phyloP scores from a whole-genome alignment of 2,797 vertebrate genomes.

The Cryptoprocta ferox region DNA sequence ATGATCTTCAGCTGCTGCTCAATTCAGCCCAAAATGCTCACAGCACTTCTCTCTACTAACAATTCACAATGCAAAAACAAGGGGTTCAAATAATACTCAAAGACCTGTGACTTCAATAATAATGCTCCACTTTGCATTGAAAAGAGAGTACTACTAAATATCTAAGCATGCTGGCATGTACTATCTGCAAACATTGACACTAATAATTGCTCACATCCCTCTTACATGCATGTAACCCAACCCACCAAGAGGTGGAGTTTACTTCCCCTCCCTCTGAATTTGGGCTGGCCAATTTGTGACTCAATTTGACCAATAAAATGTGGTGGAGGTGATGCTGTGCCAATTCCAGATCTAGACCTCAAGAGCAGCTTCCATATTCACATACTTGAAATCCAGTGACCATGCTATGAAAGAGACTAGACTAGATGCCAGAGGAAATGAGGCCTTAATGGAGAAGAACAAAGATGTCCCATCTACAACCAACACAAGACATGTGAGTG shows the following conservation, averaged over 20 bases:
- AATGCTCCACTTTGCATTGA: not conserved
- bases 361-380: not conserved
- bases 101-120: not conserved
- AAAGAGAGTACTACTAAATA: not conserved
- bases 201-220: not conserved
- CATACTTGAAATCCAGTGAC: not conserved
- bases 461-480: not conserved
- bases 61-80: slow-evolving; percentile 37
- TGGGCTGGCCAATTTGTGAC: not conserved
- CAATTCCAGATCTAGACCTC: not conserved
- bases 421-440: not conserved
- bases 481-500: not conserved
- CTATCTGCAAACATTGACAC: not conserved
- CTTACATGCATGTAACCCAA: not conserved
- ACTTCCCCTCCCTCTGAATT: not conserved
- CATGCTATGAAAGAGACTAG: not conserved
- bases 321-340: not conserved
- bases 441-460: not conserved
- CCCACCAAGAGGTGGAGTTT: not conserved
- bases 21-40: not conserved
- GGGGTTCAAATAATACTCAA: not conserved
- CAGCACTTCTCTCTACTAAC: not conserved
- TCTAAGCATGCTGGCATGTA: not conserved
- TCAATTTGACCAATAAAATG: not conserved
- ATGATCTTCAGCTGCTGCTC: not conserved